These are phyloP conservation scores for Syrista parreyssii DNA, from an alignment of 2,888 invertebrate species.

Conservation along the genomic window DNA sequence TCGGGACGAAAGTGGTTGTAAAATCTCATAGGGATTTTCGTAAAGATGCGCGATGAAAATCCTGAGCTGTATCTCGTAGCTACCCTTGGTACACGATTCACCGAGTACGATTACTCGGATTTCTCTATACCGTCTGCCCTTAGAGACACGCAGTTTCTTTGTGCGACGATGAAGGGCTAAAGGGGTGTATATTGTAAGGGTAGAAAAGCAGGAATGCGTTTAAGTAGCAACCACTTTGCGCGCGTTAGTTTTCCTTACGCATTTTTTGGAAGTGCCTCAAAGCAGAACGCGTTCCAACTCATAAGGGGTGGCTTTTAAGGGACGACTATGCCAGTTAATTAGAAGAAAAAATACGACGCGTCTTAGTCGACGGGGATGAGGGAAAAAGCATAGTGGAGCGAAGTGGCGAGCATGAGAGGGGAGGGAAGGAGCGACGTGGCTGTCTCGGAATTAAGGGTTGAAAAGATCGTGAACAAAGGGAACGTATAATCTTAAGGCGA, in stretches of 20 bases:
- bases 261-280: background rate
- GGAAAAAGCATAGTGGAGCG: conserved; percentile 2
- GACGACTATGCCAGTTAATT: conserved; percentile 25
- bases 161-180: background rate
- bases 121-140: background rate
- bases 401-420: conserved; percentile 2
- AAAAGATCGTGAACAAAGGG: background rate
- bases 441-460: background rate
- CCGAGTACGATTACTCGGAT: background rate
- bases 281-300: background rate
- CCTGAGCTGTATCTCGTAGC: background rate
- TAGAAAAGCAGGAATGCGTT: background rate
- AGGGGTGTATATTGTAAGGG: background rate
- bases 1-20: background rate
- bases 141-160: background rate
- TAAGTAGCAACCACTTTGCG: background rate
- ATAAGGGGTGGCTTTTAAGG: conserved; percentile 15
- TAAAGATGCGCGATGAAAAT: background rate
- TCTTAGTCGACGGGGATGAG: background rate
- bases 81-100: background rate
- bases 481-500: background rate
- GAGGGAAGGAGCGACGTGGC: background rate
- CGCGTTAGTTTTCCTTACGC: background rate
- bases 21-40: background rate
- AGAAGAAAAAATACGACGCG: conserved; percentile 23